Evolutionary conservation across 2,888 invertebrate species (phyloP), one percentile per base, ranked within the genome.

Genomic region (Tipula helvola): DNA sequence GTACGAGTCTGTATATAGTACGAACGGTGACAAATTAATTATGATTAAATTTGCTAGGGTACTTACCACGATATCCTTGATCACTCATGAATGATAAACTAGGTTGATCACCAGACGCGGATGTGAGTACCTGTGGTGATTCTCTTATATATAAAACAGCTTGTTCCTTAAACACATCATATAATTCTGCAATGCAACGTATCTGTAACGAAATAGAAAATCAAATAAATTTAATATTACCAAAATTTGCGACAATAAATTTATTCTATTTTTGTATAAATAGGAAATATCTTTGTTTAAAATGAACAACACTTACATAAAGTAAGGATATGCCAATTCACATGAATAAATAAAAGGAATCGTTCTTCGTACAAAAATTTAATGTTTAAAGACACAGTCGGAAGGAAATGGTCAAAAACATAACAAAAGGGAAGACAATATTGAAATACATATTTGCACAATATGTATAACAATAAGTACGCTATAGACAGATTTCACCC

Each of bases 31-130:
- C 52, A 52, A 52, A 52, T 52, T 52, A 52, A 52, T 52, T 52
- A n/a, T 2, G n/a, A 52, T 52, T 52, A 16, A 52, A 52, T n/a
- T n/a, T 1, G n/a, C n/a, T n/a, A 3, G 44, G 10, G 10, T n/a
- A 52, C 52, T 13, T 52, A 52, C 52, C 84, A 16, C 84, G 84
- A 84, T 84, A 84, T 84, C 84, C 84, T 18, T 84, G 84, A 84
- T 84, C 84, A 84, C 84, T 84, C 84, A 84, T 84, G n/a, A 84
- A 84, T 84, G 84, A 84, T 84, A 84, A 84, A 84, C 84, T 84
- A 84, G 84, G 84, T 39, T 84, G 84, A 5, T 84, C 84, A 39
- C 84, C 84, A 16, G 84, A 84, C n/a, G 84, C 84, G 8, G 84
- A 84, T 18, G 84, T 84, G 13, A 84, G 84, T 16, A 84, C 84